Evolutionary conservation across 1,140 invertebrate species (phyloP).

Genomic region (Psilanteris sp.): DNA sequence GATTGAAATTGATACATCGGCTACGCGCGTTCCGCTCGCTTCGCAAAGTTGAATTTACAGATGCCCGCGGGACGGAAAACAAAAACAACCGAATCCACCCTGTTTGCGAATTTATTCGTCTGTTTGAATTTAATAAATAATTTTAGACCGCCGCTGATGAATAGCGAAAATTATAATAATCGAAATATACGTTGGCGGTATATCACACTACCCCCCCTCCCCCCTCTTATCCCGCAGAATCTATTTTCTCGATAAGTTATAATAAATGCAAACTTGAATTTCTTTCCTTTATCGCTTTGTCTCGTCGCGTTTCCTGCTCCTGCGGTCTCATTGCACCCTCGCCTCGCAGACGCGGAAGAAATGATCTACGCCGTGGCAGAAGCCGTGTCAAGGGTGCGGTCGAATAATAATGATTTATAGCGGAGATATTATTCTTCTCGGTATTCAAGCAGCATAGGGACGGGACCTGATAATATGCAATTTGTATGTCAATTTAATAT

Average conservation of each 20-base stretch:
- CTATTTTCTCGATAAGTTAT: constrained; percentile 24
- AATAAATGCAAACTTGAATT: constrained; percentile 22
- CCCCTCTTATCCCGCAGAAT: constrained; percentile 18
- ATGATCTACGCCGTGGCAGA: constrained; percentile 57
- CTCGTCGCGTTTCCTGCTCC: constrained; percentile 12
- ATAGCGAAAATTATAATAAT: constrained; percentile 38
- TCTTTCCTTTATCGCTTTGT: constrained; percentile 15
- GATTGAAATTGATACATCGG: constrained; percentile 46
- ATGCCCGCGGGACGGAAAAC: constrained; percentile 3
- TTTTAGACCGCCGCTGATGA: constrained; percentile 14
- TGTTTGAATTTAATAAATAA: constrained; percentile 23
- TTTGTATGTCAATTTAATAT: constrained; percentile 64
- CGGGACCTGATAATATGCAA: constrained; percentile 50
- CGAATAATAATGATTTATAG: constrained; percentile 74
- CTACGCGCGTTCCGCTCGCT: constrained; percentile 1
- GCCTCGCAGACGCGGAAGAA: constrained; percentile 31
- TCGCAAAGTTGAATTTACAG: constrained; percentile 1
- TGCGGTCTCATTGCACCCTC: constrained; percentile 27
- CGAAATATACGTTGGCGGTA: not conserved
- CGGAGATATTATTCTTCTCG: constrained; percentile 56
- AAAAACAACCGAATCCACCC: not conserved
- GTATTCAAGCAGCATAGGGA: constrained; percentile 25
- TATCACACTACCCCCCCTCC: not conserved
- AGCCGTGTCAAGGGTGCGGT: constrained; percentile 61
- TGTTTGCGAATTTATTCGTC: constrained; percentile 3